Conservation (phyloP, 2,113 vertebrate species). For the Sceloporus undulatus region DNA sequence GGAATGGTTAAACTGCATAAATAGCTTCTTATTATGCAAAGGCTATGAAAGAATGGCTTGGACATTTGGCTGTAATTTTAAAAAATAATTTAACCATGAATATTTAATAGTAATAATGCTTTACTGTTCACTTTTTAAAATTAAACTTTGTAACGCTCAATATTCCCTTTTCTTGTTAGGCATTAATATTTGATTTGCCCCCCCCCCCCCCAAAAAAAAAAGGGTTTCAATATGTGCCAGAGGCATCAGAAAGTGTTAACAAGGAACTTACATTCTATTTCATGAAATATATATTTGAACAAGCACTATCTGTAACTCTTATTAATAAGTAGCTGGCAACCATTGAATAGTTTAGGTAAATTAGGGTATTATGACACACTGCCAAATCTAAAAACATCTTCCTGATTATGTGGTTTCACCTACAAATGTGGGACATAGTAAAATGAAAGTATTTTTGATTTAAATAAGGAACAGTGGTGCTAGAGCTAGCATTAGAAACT, state of each 20-base stretch:
- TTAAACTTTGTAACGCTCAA: slow-evolving; percentile 61
- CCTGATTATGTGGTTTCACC: background rate
- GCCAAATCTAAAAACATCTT: background rate
- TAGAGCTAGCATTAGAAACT: too few species aligned
- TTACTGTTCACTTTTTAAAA: slow-evolving; percentile 68
- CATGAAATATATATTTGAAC: slow-evolving; percentile 61
- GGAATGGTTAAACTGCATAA: background rate
- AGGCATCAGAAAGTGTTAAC: slow-evolving; percentile 59
- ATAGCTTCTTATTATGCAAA: slow-evolving; percentile 12
- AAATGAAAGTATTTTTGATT: background rate
- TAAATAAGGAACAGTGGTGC: too few species aligned
- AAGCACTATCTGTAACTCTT: slow-evolving; percentile 45
- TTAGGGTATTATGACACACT: background rate
- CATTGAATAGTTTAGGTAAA: slow-evolving; percentile 5
- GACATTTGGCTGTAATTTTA: slow-evolving; percentile 48
- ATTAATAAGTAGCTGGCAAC: slow-evolving; percentile 21
- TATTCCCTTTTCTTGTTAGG: slow-evolving; percentile 68
- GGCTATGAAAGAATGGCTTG: slow-evolving; percentile 48
- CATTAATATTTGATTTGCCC: slow-evolving; percentile 75
- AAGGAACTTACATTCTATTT: slow-evolving; percentile 48
- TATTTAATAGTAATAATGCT: slow-evolving; percentile 72
- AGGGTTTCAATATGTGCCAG: slow-evolving; percentile 40
- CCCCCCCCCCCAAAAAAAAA: slow-evolving; percentile 21
- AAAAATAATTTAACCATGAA: slow-evolving; percentile 71
- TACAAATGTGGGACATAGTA: background rate